A percentile compares a stretch with the other conserved stretches of the same genome.
phyloP scores from a whole-genome alignment of 2,888 invertebrate genomes.

The Aspidiotus destructor region DNA sequence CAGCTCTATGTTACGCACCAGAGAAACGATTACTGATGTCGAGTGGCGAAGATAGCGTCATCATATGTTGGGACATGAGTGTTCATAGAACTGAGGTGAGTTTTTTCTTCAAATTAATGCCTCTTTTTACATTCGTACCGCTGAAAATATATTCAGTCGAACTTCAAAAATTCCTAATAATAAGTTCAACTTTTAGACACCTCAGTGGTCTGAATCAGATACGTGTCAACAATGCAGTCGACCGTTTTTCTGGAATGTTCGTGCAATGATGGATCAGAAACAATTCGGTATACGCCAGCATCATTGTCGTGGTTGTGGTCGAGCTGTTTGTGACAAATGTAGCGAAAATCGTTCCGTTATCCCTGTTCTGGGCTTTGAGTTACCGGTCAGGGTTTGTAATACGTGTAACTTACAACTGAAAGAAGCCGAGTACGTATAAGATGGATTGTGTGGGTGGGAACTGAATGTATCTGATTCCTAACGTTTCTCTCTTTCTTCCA shows the following conservation, averaged over 20 bases:
- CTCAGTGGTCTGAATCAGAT: conserved; percentile 91
- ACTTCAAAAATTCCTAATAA: too few species aligned
- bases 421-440: conserved; percentile 69
- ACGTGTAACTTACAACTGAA: conserved; percentile 74
- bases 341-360: conserved; percentile 78
- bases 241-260: conserved; percentile 98
- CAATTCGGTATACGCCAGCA: conserved; percentile 84
- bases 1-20: conserved; percentile 74
- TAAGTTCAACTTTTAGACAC: conserved; percentile 52
- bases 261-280: conserved; percentile 96
- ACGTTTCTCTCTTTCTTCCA: conserved; percentile 44
- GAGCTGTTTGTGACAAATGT: conserved; percentile 89
- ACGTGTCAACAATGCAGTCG: conserved; percentile 85
- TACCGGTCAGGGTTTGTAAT: conserved; percentile 91
- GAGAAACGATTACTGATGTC: conserved; percentile 73
- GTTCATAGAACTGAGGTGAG: conserved; percentile 66
- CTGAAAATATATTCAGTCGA: too few species aligned
- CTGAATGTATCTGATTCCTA: not conserved
- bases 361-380: conserved; percentile 96
- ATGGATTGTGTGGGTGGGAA: not conserved
- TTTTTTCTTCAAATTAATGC: conserved; percentile 35
- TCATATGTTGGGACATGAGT: conserved; percentile 93
- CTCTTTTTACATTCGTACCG: too few species aligned
- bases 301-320: conserved; percentile 88
- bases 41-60: conserved; percentile 81